These are phyloP conservation scores for Tethya wilhelma DNA, from an alignment of 37 sponge, comb jelly and placozoan species.

Conservation along the genomic window DNA sequence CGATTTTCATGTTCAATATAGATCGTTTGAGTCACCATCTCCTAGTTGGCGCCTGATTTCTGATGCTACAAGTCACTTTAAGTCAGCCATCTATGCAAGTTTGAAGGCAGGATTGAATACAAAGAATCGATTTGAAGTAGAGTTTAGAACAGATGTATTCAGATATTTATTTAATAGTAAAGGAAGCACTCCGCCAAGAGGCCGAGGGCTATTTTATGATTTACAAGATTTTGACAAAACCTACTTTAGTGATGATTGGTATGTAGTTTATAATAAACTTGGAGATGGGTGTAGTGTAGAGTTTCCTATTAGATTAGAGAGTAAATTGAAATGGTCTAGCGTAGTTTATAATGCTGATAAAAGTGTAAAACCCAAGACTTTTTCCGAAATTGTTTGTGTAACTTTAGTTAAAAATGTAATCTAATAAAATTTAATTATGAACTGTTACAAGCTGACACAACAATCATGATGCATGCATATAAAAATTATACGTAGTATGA, in stretches of 20 bases:
- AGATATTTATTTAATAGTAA: slow-evolving; percentile 26
- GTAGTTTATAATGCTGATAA: neutral
- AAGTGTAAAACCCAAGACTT: neutral
- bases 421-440: neutral
- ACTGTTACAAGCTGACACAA: neutral
- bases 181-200: slow-evolving; percentile 2
- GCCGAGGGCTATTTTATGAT: slow-evolving; percentile 9
- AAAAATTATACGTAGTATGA: too few relatives aligned
- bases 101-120: slow-evolving; percentile 14
- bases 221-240: slow-evolving; percentile 1
- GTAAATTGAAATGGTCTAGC: slow-evolving; percentile 24
- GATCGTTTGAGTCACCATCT: neutral
- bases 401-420: neutral
- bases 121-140: neutral
- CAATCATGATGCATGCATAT: neutral
- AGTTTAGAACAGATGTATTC: slow-evolving; percentile 30
- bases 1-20: neutral
- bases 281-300: slow-evolving; percentile 37
- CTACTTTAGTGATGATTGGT: slow-evolving; percentile 27
- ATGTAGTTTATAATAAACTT: slow-evolving; percentile 10
- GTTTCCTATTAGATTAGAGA: slow-evolving; percentile 34
- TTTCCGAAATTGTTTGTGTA: neutral
- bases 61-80: neutral
- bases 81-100: neutral
- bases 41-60: neutral